phyloP scores from a whole-genome alignment of 2,888 invertebrate species.

The Pseudoips prasinana region DNA sequence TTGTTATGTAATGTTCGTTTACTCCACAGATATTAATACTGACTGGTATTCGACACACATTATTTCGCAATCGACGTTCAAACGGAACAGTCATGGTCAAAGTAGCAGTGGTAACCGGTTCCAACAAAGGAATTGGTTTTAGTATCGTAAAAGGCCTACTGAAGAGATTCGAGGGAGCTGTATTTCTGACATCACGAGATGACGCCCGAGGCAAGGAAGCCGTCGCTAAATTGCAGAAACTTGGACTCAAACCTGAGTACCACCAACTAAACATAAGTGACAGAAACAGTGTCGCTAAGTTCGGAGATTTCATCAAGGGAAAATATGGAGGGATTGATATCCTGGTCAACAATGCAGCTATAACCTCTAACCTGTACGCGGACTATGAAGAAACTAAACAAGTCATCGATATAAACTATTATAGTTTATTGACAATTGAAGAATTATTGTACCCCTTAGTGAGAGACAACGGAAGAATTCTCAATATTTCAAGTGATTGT shows the following conservation, averaged over 20 bases:
- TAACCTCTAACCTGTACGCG: slow-evolving; percentile 45
- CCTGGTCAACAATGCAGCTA: slow-evolving; percentile 88
- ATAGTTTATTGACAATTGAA: slow-evolving; percentile 83
- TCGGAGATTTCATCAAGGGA: slow-evolving; percentile 79
- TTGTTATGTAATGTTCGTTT: no score
- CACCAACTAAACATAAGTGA: slow-evolving; percentile 32
- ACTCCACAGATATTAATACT: no score
- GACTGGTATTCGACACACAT: no score
- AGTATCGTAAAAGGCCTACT: slow-evolving; percentile 83
- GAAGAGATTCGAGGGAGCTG: slow-evolving; percentile 81
- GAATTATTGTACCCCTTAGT: slow-evolving; percentile 86
- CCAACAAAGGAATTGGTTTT: slow-evolving; percentile 86
- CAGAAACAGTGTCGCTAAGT: slow-evolving; percentile 74
- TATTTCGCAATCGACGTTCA: no score
- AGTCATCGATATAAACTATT: slow-evolving; percentile 86
- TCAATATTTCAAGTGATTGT: slow-evolving; percentile 86
- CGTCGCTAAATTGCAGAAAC: slow-evolving; percentile 37
- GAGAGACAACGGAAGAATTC: slow-evolving; percentile 84
- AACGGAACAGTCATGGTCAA: slow-evolving; percentile 16
- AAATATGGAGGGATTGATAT: slow-evolving; percentile 87
- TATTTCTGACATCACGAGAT: slow-evolving; percentile 75
- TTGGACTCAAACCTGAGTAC: slow-evolving; percentile 33
- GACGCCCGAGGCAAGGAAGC: slow-evolving; percentile 40
- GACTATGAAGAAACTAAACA: slow-evolving; percentile 72
- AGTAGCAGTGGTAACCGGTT: slow-evolving; percentile 80